Evolutionary conservation across 2,113 vertebrate genomes (phyloP), one percentile per base, ranked within the genome.

Genomic region (Speoplatyrhinus poulsoni): DNA sequence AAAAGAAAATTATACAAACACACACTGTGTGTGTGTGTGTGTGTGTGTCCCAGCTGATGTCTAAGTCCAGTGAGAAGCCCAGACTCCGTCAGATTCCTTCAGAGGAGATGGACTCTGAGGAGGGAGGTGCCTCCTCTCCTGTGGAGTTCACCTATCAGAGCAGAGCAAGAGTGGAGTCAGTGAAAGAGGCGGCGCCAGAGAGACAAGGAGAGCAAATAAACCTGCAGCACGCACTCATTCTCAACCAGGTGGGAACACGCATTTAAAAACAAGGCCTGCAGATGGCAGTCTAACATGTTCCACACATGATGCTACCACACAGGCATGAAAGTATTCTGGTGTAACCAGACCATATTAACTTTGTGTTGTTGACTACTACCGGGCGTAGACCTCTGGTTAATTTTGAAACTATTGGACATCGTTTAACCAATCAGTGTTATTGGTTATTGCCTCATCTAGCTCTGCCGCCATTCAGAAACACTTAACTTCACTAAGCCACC

Each of bases 51-150:
- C 82, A 96, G 95, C 90, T 94, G 61, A 93, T 94, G 88, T 87
- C 88, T 0, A 97, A 98, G 83, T 88, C 95, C 48, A 96, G 94
- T 1, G 96, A 98, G 89, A 97, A 96, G 85, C 95, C 94, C 15
- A 91, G 95, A 1, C 92, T 98, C 65, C 91, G 90, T 50, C 96
- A 98, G 90, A 98, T 97, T 70, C 96, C 96, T 0, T 98, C 95
- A 0, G 96, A 98, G 89, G 96, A 97, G 74, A 95, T 97, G 85
- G 95, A 97, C 82, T 94, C 95, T 0, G 95, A 94, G 36, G 92
- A 95, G 0, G 86, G 87, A 0, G 86, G 69, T 0, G 62, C 61
- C 4, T 56, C 72, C 1, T 87, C 89, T 1, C 89, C 89, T 10
- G 90, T 92, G 13, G 87, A 89, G 0, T 70, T 75, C 0, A 53